phyloP scores from a whole-genome alignment of 2,113 vertebrate genomes.

The Marmota monax region DNA sequence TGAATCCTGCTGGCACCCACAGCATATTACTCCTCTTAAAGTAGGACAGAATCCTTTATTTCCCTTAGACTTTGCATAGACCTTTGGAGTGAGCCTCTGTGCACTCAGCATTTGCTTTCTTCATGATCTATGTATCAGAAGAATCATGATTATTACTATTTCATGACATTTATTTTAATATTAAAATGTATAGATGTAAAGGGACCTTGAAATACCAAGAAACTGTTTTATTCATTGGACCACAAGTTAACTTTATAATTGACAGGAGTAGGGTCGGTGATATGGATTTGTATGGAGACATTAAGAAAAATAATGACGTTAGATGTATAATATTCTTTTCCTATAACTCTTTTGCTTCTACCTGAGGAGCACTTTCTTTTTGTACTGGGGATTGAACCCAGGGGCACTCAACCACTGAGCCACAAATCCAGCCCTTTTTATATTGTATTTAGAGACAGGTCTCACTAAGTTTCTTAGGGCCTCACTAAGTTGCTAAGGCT shows the following conservation, averaged over 20 bases:
- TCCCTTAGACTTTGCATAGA: neutral
- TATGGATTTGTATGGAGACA: neutral
- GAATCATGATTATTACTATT: neutral
- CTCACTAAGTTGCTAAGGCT: too few species aligned
- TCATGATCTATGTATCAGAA: neutral
- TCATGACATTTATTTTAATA: neutral
- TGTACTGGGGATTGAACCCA: too few species aligned
- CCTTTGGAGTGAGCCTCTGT: neutral
- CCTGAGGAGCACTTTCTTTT: neutral
- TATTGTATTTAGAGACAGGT: too few species aligned
- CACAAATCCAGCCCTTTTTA: too few species aligned
- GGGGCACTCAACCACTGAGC: too few species aligned
- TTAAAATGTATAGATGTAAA: neutral
- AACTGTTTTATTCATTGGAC: neutral
- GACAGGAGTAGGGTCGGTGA: neutral
- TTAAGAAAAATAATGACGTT: neutral
- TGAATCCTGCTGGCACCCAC: neutral
- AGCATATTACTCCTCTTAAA: neutral
- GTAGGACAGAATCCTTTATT: neutral
- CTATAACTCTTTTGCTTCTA: neutral
- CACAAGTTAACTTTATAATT: conserved; percentile 2
- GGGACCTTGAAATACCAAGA: neutral
- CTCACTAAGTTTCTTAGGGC: too few species aligned
- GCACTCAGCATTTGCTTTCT: neutral
- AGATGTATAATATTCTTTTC: neutral